Base-by-base conservation (phyloP, 2,113 vertebrate species). In the Psittacus erithacus region DNA sequence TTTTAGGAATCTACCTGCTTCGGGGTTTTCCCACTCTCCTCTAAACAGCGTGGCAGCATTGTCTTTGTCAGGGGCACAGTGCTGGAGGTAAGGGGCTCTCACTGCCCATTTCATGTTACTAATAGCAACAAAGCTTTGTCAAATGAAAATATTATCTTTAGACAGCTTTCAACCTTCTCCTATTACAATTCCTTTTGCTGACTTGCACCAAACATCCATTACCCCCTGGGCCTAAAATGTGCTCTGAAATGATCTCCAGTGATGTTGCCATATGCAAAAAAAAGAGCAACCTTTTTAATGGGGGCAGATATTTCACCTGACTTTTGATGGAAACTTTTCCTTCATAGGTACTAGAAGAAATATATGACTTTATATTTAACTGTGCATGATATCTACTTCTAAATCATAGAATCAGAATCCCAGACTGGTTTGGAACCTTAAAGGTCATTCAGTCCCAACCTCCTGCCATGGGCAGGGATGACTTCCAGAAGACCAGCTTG, bases 111-210 rank as follows among this genome's bases (percentile, higher is more conserved):
- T 88, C 60, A n/a, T 75, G 68, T 86, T 68, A 68, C 76, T 81
- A 75, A 86, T 83, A 76, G 82, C 82, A 96, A 94, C 90, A 94
- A 86, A 92, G 85, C 60, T 93, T 96, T 93, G 50, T 41, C 77
- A 91, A 95, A 96, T 75, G 69, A 94, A 96, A 97, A 97, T 95
- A 96, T 96, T 93, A 50, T 68, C 85, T 96, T 94, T 95, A 93
- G 49, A 7, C 52, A 82, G 44, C 79, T 95, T 95, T 92, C 67
- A 88, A 63, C 14, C 14, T 83, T 93, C 69, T 73, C 12, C 0
- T 67, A 43, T 90, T 71, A 75, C 71, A 86, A 46, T 78, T 93
- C 64, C 93, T 69, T 96, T 92, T 95, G 85, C 80, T 90, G 93
- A 95, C 71, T 96, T 92, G 55, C 60, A 94, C 57, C 82, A 88